Evolutionary conservation across 2,888 invertebrate genomes (phyloP), one percentile per base, ranked within the genome.

Genomic region (Chorisops tibialis): DNA sequence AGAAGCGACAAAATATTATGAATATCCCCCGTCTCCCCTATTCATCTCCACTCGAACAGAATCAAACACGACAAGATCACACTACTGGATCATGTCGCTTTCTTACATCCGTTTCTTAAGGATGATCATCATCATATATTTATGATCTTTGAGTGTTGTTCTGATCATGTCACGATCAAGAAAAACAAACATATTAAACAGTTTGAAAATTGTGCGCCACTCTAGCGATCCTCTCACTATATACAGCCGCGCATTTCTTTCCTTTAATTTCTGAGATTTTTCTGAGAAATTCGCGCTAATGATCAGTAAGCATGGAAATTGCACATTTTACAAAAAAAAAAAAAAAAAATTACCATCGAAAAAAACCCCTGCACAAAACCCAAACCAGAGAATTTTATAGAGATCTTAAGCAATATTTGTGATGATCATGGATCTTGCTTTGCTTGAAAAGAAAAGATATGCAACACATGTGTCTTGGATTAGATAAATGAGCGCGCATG

Each of bases 401-500:
- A 9, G 50, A 50, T 50, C 30, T 16, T 30, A 4, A 22, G 37
- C 19, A 51, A 51, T 19, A 14, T 18, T 50, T 11, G 50, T 5
- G 38, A 7, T 7, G n/a, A n/a, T n/a, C n/a, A n/a, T n/a, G n/a
- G n/a, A n/a, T n/a, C n/a, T n/a, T n/a, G n/a, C n/a, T n/a, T n/a
- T n/a, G n/a, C n/a, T n/a, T n/a, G n/a, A n/a, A 9, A 35, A 18
- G 12, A 43, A 54, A 54, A 39, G 54, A 52, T 52, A 67, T 63
- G 63, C 59, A 54, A 51, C 60, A 54, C 60, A 52, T 48, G 63
- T 43, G 60, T 56, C 51, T 41, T 35, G 61, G 63, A 49, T 54
- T 66, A 66, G 67, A 69, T 69, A 69, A 67, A 69, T 68, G 68
- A 66, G 68, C 67, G 68, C 66, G 68, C 67, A 69, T 69, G 68